A percentile compares a stretch with the other conserved stretches of the same genome.
These are phyloP conservation scores for Oconnorella tubifera DNA, from an alignment of 2,888 invertebrate genomes.

Conservation along the genomic window DNA sequence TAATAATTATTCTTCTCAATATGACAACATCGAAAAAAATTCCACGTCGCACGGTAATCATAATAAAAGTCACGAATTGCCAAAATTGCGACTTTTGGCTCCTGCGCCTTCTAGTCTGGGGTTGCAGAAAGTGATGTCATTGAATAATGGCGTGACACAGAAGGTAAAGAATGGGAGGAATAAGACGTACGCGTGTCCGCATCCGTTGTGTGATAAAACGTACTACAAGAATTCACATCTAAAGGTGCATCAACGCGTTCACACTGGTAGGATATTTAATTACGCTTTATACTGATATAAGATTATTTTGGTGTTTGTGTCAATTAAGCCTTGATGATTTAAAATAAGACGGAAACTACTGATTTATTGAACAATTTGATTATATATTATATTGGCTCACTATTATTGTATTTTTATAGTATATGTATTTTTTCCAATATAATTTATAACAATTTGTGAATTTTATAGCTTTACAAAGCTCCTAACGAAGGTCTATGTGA, in stretches of 20 bases:
- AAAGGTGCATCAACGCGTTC: conserved; percentile 88
- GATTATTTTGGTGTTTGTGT: too few species aligned
- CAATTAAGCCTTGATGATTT: too few species aligned
- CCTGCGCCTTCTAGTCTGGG: conserved; percentile 38
- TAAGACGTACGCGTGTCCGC: conserved; percentile 47
- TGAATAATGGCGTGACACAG: background rate
- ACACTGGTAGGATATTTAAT: conserved; percentile 64
- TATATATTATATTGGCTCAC: too few species aligned
- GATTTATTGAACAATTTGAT: too few species aligned
- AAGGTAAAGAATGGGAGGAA: conserved; percentile 26
- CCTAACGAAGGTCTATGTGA: too few species aligned
- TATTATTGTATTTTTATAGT: too few species aligned
- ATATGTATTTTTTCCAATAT: too few species aligned
- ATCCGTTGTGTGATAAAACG: conserved; percentile 75
- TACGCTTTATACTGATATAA: too few species aligned
- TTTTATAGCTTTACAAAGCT: too few species aligned
- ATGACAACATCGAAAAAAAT: too few species aligned
- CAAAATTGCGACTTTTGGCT: conserved; percentile 42
- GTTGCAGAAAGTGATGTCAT: background rate
- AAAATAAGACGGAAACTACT: too few species aligned
- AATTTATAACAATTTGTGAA: too few species aligned
- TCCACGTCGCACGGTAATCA: background rate
- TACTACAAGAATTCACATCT: conserved; percentile 95
- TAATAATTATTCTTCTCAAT: conserved; percentile 36
- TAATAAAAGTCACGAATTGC: background rate